Evolutionary conservation across 2,888 invertebrate species (phyloP), one percentile per base, ranked within the genome.

Genomic region (Ceriagrion tenellum): DNA sequence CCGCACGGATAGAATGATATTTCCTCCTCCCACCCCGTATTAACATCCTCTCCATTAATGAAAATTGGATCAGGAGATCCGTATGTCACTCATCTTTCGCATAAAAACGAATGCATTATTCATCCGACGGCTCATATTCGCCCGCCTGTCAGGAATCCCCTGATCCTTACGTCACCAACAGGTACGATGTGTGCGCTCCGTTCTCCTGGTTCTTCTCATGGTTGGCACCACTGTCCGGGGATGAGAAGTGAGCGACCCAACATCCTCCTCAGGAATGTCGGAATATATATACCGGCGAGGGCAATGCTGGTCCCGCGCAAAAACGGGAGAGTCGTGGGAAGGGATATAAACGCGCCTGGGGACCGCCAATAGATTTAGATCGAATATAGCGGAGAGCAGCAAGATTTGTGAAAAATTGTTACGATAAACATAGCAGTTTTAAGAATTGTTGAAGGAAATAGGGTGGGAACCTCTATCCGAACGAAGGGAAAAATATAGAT

Each of bases 81-180:
- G 81, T 35, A 30, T 26, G 81, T 81, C 81, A 81, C 81, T 81
- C 81, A 81, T 18, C 81, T 81, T 35, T 18, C 81, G 81, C 26
- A 81, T 81, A 81, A 81, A 69, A 81, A 81, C 81, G 81, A 81
- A 81, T 81, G 35, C 35, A 81, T 81, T 81, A 81, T 81, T 81
- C 81, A 81, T 81, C 26, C 30, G 81, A 35, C 16, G 81, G 81
- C 35, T 35, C 81, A 18, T 16, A 81, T 81, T 81, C 81, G 81
- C 81, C 18, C 35, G 30, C 30, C 81, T 81, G 81, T 81, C 81
- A 81, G 81, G 18, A 81, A 35, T 26, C 81, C 81, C 10, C 26
- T 13, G 10, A 81, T 13, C 81, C 35, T 35, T 18, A 81, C 81
- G 81, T 81, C 81, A 30, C 81, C 30, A 81, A 81, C 81, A 81